phyloP scores from a whole-genome alignment of 2,888 invertebrate genomes.

The Nomada fabriciana region DNA sequence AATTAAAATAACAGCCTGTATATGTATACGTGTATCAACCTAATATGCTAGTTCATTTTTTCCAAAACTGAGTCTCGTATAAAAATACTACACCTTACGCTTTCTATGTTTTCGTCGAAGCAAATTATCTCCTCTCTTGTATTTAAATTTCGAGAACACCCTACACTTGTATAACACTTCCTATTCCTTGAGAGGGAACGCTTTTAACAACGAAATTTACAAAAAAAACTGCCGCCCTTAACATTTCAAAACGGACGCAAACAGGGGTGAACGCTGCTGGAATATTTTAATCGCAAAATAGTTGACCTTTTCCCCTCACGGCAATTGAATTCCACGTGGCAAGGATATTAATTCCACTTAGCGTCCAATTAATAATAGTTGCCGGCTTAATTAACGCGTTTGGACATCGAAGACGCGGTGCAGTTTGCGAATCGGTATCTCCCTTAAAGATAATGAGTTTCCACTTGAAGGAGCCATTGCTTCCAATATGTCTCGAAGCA shows the following conservation, averaged over 20 bases:
- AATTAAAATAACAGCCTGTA: too few species aligned
- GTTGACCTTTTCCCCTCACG: not conserved
- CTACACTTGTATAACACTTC: not conserved
- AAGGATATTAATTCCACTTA: slow-evolving; percentile 31
- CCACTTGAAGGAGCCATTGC: slow-evolving; percentile 19
- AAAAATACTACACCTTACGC: too few species aligned
- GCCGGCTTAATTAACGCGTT: slow-evolving; percentile 22
- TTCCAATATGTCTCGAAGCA: slow-evolving; percentile 19
- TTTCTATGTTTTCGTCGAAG: too few species aligned
- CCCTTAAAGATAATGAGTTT: slow-evolving; percentile 44
- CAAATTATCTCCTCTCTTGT: too few species aligned
- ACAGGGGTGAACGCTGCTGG: not conserved
- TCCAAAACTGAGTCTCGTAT: too few species aligned
- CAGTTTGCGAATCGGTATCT: slow-evolving; percentile 35
- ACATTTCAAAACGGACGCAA: not conserved
- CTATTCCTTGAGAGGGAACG: not conserved
- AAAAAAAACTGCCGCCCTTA: too few species aligned
- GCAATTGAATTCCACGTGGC: not conserved
- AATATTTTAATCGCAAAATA: not conserved
- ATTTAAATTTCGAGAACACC: too few species aligned
- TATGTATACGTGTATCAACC: too few species aligned
- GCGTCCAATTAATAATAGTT: slow-evolving; percentile 5
- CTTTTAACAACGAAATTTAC: not conserved
- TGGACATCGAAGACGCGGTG: not conserved
- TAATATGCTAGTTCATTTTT: too few species aligned